Conservation (phyloP, 1,140 invertebrate genomes). For the Gonioctena quinquepunctata region DNA sequence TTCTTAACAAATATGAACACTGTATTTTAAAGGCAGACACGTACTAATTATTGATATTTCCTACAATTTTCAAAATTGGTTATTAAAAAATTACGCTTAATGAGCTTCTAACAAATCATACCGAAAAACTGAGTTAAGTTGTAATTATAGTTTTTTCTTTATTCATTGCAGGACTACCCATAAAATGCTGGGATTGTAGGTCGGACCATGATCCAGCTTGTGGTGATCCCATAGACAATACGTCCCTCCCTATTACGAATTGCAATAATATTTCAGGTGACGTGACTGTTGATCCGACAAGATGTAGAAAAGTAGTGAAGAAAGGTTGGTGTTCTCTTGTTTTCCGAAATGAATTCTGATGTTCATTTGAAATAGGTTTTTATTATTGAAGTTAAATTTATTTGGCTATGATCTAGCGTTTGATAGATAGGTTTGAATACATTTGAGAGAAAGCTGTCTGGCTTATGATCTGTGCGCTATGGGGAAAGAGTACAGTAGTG, state of each 20-base stretch:
- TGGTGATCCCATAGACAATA: slow-evolving; percentile 90
- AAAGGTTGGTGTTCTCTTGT: slow-evolving; percentile 71
- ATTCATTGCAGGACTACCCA: slow-evolving; percentile 50
- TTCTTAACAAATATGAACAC: too few species aligned
- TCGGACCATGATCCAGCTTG: slow-evolving; percentile 89
- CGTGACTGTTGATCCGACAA: slow-evolving; percentile 72
- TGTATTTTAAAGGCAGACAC: too few species aligned
- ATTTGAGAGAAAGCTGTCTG: too few species aligned
- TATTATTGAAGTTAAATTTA: background rate
- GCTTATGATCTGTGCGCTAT: too few species aligned
- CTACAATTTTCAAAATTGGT: too few species aligned
- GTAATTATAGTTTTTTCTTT: background rate
- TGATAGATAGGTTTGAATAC: too few species aligned
- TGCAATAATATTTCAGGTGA: slow-evolving; percentile 74
- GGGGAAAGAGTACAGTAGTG: too few species aligned
- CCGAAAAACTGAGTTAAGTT: too few species aligned
- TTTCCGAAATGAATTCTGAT: background rate
- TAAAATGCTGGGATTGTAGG: slow-evolving; percentile 91
- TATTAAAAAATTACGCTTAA: too few species aligned
- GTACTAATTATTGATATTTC: too few species aligned
- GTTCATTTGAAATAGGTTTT: background rate
- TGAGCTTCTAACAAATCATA: too few species aligned
- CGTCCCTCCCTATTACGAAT: slow-evolving; percentile 82
- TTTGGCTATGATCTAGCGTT: background rate
- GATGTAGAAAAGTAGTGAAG: slow-evolving; percentile 91